Evolutionary conservation across 2,797 vertebrate genomes (phyloP), one percentile per base, ranked within the genome.

Genomic region (Apodemus agrarius): DNA sequence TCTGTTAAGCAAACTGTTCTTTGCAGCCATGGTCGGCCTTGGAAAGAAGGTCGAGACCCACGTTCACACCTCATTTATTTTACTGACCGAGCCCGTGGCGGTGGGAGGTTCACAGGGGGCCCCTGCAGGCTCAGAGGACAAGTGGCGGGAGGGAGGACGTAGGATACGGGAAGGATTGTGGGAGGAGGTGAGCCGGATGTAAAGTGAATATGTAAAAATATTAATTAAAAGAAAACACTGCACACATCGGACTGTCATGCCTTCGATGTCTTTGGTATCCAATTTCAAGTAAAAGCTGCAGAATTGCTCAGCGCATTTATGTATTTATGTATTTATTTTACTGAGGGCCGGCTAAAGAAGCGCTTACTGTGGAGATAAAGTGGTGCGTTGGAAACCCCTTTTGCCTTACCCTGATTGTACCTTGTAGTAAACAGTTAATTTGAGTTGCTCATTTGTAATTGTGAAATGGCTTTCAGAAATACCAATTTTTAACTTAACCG

Each of bases 231-330:
- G 11, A 96, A 84, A 87, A 92, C 26, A 89, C 3, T 94, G n/a
- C 21, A 12, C 19, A 78, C 75, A 87, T 76, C 24, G 61, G 46
- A 22, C 22, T 88, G 29, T 89, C 94, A 96, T 96, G 63, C 93
- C 96, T 72, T 72, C 81, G 83, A 43, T 59, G 54, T 97, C 7
- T 63, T 78, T 57, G 74, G 63, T 0, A 76, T 97, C 96, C 93
- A 99, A 98, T 98, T 98, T 99, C 97, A 99, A 61, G 37, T 99
- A 98, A 98, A 99, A 99, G 98, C 98, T 97, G 98, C 99, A 99
- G 0, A 96, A 96, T 37, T 98, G 97, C 24, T 98, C 96, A 67
- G 98, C 98, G 1, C 98, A 49, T 49, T 29, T 65, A 24, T 4
- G 16, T 67, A 4, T 67, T 16, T 67, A 31, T 67, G 11, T 67